Evolutionary conservation across 1,140 invertebrate species (phyloP), one percentile per base, ranked within the genome.

Genomic region (Sarcophaga bullata): DNA sequence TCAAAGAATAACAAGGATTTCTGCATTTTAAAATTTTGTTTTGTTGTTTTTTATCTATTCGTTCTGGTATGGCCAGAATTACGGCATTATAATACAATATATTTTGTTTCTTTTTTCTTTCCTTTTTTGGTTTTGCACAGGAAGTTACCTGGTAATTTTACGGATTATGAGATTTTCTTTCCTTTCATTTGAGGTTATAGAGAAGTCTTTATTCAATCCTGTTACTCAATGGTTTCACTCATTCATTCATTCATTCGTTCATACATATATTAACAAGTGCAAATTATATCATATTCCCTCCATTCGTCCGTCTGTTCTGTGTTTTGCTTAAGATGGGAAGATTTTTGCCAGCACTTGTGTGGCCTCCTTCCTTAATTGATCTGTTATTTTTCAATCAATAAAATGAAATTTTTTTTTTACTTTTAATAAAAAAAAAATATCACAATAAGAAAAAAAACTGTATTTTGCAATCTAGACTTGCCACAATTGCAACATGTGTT

Each of bases 111-210:
- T 10, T 73, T 73, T 73, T 25, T 15, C n/a, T 52, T 15, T 76
- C 25, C 25, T 37, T 37, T 37, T 37, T 37, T 37, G 1, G 49
- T 78, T 78, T 78, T 50, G 75, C 75, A 78, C 75, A 78, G 75
- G 75, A 78, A 78, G 75, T 78, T 78, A 78, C 75, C 75, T 78
- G 75, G 25, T 78, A 78, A 78, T 78, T 78, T 78, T 78, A 78
- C 75, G 75, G 75, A 78, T 78, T 78, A 78, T 78, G 75, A 78
- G 7, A n/a, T 78, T 50, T 50, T 6, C 50, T 72, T 78, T 19
- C 75, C 15, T 78, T 46, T 47, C 7, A 50, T 9, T 78, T 73
- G n/a, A 8, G 62, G 17, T 9, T 11, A 54, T 15, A 15, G 5
- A 54, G 52, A 10, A 54, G 5, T 15, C 1, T 11, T 11, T 5